phyloP scores from a whole-genome alignment of 2,113 vertebrate genomes.

The Phrynosoma platyrhinos region DNA sequence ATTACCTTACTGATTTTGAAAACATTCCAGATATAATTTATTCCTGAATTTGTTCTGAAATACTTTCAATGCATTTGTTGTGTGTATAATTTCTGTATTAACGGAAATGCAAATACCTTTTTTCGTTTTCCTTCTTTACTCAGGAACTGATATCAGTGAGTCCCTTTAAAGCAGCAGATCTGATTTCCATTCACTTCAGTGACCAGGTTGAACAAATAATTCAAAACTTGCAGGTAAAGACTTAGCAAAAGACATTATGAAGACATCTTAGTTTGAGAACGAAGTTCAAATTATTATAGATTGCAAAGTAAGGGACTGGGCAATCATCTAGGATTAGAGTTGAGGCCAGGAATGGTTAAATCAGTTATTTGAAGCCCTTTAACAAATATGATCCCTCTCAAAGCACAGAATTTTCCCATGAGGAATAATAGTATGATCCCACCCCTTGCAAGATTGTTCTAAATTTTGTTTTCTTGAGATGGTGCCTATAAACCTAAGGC shows the following conservation, averaged over 20 bases:
- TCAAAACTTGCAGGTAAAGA: slow-evolving; percentile 86
- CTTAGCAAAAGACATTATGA: neutral
- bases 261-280: neutral
- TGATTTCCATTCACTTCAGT: slow-evolving; percentile 87
- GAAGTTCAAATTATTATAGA: neutral
- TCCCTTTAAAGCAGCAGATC: slow-evolving; percentile 89
- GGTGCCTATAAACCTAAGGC: neutral
- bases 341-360: neutral
- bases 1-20: neutral
- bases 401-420: neutral
- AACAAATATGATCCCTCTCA: neutral
- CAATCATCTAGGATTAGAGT: neutral
- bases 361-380: neutral
- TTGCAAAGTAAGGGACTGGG: neutral
- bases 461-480: neutral
- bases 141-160: slow-evolving; percentile 90
- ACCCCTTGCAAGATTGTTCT: neutral
- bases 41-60: neutral
- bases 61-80: accelerated
- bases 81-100: neutral
- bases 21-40: slow-evolving; percentile 8
- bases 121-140: slow-evolving; percentile 31
- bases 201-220: slow-evolving; percentile 85
- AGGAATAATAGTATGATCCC: neutral
- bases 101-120: neutral